A percentile compares a stretch with the other conserved stretches of the same genome.
These are phyloP conservation scores for Timema cristinae DNA, from an alignment of 2,888 invertebrate species.

Conservation along the genomic window DNA sequence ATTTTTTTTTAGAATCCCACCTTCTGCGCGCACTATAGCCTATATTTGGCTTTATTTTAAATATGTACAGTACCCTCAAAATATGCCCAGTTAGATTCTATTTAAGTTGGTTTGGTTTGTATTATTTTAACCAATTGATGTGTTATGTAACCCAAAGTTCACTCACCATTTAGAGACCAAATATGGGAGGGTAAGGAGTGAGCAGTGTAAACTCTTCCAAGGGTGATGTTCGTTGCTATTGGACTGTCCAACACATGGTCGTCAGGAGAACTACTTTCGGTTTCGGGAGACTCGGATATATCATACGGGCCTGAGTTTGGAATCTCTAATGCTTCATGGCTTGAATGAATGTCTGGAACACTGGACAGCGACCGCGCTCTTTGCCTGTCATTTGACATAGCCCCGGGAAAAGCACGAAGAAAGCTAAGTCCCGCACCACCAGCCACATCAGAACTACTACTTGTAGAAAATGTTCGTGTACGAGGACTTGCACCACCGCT, in stretches of 20 bases:
- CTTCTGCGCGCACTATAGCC: too few relatives aligned
- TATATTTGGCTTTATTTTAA: too few relatives aligned
- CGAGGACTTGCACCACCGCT: constrained; percentile 66
- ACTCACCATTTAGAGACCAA: constrained; percentile 86
- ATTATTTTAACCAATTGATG: too few relatives aligned
- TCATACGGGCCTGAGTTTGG: constrained; percentile 58
- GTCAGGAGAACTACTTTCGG: constrained; percentile 65
- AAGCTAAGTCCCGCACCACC: constrained; percentile 54
- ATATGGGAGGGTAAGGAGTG: constrained; percentile 88
- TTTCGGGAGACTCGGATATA: constrained; percentile 61
- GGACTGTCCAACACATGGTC: constrained; percentile 54
- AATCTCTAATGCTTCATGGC: constrained; percentile 57
- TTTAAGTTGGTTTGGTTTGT: too few relatives aligned
- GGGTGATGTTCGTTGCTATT: constrained; percentile 52
- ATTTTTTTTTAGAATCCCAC: too few relatives aligned
- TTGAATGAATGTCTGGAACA: constrained; percentile 65
- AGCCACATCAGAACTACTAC: constrained; percentile 63
- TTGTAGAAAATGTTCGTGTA: constrained; percentile 70
- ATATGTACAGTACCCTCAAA: too few relatives aligned
- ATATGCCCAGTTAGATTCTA: too few relatives aligned
- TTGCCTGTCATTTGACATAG: constrained; percentile 72
- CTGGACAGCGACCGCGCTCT: constrained; percentile 78
- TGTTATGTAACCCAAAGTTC: neutral
- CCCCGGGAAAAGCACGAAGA: constrained; percentile 63
- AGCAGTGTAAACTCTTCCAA: constrained; percentile 79